These are phyloP conservation scores for Caloenas nicobarica DNA, from an alignment of 2,113 vertebrate genomes.

Conservation along the genomic window DNA sequence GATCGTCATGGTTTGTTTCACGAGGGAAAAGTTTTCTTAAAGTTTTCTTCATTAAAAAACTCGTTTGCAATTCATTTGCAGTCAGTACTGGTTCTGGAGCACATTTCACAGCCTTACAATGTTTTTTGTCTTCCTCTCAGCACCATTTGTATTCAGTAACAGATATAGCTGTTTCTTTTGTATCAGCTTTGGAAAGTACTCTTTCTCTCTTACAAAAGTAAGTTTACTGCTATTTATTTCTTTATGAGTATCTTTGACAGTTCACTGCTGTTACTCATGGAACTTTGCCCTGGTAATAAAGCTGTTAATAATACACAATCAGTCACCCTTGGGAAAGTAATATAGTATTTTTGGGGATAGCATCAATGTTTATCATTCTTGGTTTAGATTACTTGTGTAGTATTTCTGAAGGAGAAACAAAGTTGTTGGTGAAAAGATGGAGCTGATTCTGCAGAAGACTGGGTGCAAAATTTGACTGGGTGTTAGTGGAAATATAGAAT, in stretches of 20 bases:
- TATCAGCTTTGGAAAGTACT: slow-evolving; percentile 16
- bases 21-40: not conserved
- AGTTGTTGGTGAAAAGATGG: not conserved
- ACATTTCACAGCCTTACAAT: not conserved
- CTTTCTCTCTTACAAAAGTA: not conserved
- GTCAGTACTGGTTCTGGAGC: not conserved
- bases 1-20: fast-evolving
- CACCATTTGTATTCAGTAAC: not conserved
- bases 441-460: not conserved
- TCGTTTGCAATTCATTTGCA: not conserved
- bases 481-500: not conserved
- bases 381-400: not conserved
- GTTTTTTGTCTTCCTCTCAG: not conserved
- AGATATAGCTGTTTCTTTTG: slow-evolving; percentile 30
- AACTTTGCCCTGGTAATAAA: slow-evolving; percentile 46
- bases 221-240: slow-evolving; percentile 39
- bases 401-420: not conserved
- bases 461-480: not conserved
- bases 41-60: not conserved
- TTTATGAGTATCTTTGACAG: slow-evolving; percentile 33
- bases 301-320: not conserved
- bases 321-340: slow-evolving; percentile 24
- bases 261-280: slow-evolving; percentile 35
- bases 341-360: slow-evolving; percentile 24
- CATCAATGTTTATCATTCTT: slow-evolving; percentile 23